Percentiles rank a stretch among this genome's conserved stretches.
phyloP scores from a whole-genome alignment of 2,888 invertebrate species.

The Plagodis pulveraria region DNA sequence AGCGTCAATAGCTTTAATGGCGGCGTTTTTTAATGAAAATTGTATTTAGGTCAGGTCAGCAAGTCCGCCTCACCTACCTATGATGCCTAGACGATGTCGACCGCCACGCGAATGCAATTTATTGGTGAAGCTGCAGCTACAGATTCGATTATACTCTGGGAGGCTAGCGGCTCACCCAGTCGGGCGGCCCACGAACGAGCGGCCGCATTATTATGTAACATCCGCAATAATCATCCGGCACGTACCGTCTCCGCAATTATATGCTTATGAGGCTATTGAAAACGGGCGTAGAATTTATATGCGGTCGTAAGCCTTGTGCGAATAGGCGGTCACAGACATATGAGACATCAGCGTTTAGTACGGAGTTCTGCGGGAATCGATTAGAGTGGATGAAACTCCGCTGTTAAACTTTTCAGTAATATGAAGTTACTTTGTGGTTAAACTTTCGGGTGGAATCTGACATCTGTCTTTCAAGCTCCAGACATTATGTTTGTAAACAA shows the following conservation, averaged over 20 bases:
- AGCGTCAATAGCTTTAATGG: slow-evolving; percentile 30
- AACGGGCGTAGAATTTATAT: slow-evolving; percentile 11
- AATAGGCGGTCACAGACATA: slow-evolving; percentile 2
- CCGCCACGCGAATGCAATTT: slow-evolving; percentile 11
- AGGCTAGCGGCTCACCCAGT: slow-evolving; percentile 1
- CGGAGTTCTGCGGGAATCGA: slow-evolving; percentile 1
- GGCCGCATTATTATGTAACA: slow-evolving; percentile 71
- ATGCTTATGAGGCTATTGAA: slow-evolving; percentile 21
- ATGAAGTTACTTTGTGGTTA: background rate
- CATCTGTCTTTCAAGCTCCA: too few relatives aligned
- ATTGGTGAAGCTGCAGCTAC: slow-evolving; percentile 30
- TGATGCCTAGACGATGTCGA: slow-evolving; percentile 14
- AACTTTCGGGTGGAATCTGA: background rate
- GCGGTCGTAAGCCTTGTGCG: background rate
- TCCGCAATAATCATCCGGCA: slow-evolving; percentile 48
- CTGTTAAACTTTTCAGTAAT: background rate
- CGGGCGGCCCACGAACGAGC: slow-evolving; percentile 15
- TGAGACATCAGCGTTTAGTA: background rate
- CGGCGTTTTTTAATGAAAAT: slow-evolving; percentile 56
- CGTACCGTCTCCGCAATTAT: slow-evolving; percentile 24
- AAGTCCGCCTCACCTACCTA: slow-evolving; percentile 45
- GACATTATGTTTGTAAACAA: too few relatives aligned
- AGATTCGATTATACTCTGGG: slow-evolving; percentile 42
- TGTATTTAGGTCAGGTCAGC: slow-evolving; percentile 63
- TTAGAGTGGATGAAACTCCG: background rate